Conservation (phyloP, 2,113 vertebrate genomes). For the Isichthys henryi region DNA sequence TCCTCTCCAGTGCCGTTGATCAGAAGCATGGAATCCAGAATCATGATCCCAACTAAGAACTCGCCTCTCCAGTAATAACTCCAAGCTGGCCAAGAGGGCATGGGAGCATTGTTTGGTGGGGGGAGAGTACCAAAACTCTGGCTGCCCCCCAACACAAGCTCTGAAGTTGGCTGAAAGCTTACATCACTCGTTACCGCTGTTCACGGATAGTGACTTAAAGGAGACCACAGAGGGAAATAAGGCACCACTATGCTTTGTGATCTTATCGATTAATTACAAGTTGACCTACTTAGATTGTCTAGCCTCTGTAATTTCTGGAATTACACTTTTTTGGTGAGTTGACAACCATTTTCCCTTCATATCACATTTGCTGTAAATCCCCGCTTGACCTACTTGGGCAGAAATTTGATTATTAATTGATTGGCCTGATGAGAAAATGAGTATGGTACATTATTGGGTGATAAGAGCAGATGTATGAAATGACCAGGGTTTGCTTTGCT, state of each 20-base stretch:
- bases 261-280: neutral
- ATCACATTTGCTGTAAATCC: neutral
- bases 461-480: neutral
- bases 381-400: neutral
- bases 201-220: neutral
- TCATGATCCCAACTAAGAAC: slow-evolving; percentile 87
- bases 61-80: slow-evolving; percentile 76
- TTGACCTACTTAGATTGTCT: neutral
- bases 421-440: neutral
- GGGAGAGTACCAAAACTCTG: neutral
- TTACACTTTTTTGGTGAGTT: neutral
- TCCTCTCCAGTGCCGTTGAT: slow-evolving; percentile 76
- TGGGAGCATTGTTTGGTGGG: too few species aligned
- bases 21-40: slow-evolving; percentile 84
- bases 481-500: neutral
- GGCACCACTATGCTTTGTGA: neutral
- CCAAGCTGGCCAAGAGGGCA: neutral
- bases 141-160: neutral
- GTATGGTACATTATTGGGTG: neutral
- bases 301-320: neutral
- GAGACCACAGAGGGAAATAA: neutral
- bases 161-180: neutral
- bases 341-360: neutral
- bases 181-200: neutral
- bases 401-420: neutral